A percentile compares a stretch with the other conserved stretches of the same genome.
These are phyloP conservation scores for Nebria ingens DNA, from an alignment of 1,140 invertebrate genomes.

Conservation along the genomic window DNA sequence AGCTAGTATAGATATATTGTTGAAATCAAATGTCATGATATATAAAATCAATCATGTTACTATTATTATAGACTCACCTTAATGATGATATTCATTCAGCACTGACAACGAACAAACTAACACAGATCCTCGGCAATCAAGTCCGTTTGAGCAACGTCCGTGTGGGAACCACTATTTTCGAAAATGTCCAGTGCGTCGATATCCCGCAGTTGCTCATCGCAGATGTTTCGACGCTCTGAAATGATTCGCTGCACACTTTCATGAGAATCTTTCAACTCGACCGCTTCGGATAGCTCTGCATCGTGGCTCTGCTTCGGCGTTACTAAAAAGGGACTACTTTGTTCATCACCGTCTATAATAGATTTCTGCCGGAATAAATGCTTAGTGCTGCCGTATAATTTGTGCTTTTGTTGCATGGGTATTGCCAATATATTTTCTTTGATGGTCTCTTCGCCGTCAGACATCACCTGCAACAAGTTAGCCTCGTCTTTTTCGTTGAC, in stretches of 20 bases:
- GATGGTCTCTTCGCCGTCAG: background rate
- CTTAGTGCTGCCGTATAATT: constrained; percentile 35
- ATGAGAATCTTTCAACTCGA: constrained; percentile 26
- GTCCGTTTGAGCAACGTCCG: background rate
- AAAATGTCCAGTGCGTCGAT: constrained; percentile 31
- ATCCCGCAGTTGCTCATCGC: constrained; percentile 30
- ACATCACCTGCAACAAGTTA: background rate
- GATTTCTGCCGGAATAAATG: constrained; percentile 30
- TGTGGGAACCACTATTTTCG: constrained; percentile 11
- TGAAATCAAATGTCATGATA: no score
- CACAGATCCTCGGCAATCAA: constrained; percentile 6
- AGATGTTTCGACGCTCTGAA: constrained; percentile 27
- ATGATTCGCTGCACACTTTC: constrained; percentile 32
- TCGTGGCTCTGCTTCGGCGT: constrained; percentile 4
- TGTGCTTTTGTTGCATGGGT: constrained; percentile 25
- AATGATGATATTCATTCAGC: no score
- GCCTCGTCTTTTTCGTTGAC: background rate
- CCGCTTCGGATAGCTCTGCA: constrained; percentile 12
- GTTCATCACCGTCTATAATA: constrained; percentile 27
- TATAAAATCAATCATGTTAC: no score
- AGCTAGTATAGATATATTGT: no score
- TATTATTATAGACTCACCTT: no score
- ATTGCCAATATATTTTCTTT: constrained; percentile 21
- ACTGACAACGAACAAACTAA: constrained; percentile 7
- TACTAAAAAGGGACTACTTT: constrained; percentile 26